phyloP scores from a whole-genome alignment of 2,888 invertebrate species.

The Noctua comes region DNA sequence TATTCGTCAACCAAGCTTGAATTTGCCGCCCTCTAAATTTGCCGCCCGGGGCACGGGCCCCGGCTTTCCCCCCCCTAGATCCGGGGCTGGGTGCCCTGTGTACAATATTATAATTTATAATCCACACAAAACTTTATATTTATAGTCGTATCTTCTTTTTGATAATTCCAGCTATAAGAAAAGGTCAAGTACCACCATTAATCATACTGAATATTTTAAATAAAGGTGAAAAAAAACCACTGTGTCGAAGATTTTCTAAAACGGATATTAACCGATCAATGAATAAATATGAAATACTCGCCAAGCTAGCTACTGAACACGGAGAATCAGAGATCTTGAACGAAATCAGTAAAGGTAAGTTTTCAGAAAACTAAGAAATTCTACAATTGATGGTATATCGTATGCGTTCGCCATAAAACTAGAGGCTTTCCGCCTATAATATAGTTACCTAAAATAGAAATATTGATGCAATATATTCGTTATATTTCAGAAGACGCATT shows the following conservation, averaged over 20 bases:
- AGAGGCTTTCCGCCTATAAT: not conserved
- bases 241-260: not conserved
- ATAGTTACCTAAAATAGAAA: not conserved
- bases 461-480: not conserved
- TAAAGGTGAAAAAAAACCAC: not conserved
- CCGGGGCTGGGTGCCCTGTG: too few relatives aligned
- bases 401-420: not conserved
- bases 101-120: too few relatives aligned
- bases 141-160: not conserved
- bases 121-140: too few relatives aligned
- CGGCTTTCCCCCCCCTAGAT: too few relatives aligned
- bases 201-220: constrained; percentile 41
- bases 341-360: constrained; percentile 40
- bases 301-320: constrained; percentile 27
- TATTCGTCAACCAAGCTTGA: too few relatives aligned
- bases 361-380: not conserved
- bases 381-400: not conserved
- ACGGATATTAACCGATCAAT: not conserved
- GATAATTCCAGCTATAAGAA: constrained; percentile 37
- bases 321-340: constrained; percentile 36
- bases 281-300: constrained; percentile 31
- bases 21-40: too few relatives aligned
- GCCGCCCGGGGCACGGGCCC: too few relatives aligned
- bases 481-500: not conserved
- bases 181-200: constrained; percentile 34